These are phyloP conservation scores for Metaphire vulgaris DNA, from an alignment of 1,140 invertebrate genomes.

Conservation along the genomic window DNA sequence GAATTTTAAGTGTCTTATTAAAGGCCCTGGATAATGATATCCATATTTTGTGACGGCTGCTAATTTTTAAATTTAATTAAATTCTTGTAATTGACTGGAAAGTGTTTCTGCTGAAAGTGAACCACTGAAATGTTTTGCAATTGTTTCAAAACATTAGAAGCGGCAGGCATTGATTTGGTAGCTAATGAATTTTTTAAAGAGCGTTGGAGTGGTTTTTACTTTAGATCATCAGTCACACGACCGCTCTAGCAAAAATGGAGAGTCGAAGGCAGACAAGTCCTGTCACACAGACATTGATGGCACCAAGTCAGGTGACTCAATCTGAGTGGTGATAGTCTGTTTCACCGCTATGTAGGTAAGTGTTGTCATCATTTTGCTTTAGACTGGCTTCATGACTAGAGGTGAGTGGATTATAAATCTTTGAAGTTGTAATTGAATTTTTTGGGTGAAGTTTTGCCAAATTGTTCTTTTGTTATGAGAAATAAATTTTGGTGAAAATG, in stretches of 20 bases:
- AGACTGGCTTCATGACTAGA: background rate
- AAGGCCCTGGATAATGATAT: no score
- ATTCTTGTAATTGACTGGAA: no score
- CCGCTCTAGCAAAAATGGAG: background rate
- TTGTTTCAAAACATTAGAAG: no score
- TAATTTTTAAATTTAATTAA: no score
- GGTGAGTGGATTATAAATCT: background rate
- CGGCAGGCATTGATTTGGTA: no score
- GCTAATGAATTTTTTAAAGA: no score
- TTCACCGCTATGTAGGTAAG: background rate
- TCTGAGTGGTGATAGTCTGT: slow-evolving; percentile 2
- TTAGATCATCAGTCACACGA: background rate
- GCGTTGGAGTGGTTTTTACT: no score
- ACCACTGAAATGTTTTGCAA: no score
- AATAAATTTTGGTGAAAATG: background rate
- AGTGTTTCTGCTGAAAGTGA: no score
- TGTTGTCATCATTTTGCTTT: background rate
- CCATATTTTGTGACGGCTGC: no score
- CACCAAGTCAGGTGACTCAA: background rate
- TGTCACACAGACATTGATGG: background rate
- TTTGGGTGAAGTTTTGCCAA: background rate
- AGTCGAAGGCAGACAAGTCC: background rate
- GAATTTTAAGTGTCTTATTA: no score
- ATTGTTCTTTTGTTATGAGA: background rate
- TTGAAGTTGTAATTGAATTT: background rate